Conservation (phyloP, 1,140 invertebrate species). For the Euura lappo region DNA sequence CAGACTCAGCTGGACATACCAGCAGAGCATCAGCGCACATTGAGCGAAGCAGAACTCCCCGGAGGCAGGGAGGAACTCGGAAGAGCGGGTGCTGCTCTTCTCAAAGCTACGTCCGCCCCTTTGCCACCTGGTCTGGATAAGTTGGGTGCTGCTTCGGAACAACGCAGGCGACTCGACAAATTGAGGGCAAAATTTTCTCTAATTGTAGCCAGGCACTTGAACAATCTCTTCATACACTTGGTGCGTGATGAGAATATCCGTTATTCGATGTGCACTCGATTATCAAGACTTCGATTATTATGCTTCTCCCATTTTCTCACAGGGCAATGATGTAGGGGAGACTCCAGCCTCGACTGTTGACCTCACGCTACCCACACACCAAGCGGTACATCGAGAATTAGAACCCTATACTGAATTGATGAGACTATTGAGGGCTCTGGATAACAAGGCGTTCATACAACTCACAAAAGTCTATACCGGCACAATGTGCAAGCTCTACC, state of each 20-base stretch:
- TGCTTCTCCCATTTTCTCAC: constrained; percentile 25
- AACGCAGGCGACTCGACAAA: constrained; percentile 84
- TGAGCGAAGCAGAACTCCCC: constrained; percentile 75
- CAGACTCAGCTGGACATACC: constrained; percentile 79
- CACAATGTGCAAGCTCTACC: constrained; percentile 83
- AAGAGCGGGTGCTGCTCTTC: constrained; percentile 79
- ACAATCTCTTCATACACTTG: constrained; percentile 93
- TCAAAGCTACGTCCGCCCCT: constrained; percentile 71
- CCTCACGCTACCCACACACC: constrained; percentile 77
- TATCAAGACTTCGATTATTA: constrained; percentile 2
- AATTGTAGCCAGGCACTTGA: constrained; percentile 84
- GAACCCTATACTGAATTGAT: constrained; percentile 86
- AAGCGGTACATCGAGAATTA: constrained; percentile 81
- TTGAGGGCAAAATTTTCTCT: constrained; percentile 84
- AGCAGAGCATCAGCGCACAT: constrained; percentile 69
- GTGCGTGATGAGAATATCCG: constrained; percentile 50
- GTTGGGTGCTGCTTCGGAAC: constrained; percentile 86
- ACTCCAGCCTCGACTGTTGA: constrained; percentile 60
- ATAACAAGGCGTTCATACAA: constrained; percentile 79
- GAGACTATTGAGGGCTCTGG: constrained; percentile 88
- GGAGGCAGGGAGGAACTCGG: constrained; percentile 80
- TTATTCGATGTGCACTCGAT: background rate
- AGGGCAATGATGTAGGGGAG: constrained; percentile 74
- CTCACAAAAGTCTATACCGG: constrained; percentile 82
- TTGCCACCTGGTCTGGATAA: constrained; percentile 60